Base-by-base conservation (phyloP, 1,140 invertebrate species). In the Nasonia vitripennis region DNA sequence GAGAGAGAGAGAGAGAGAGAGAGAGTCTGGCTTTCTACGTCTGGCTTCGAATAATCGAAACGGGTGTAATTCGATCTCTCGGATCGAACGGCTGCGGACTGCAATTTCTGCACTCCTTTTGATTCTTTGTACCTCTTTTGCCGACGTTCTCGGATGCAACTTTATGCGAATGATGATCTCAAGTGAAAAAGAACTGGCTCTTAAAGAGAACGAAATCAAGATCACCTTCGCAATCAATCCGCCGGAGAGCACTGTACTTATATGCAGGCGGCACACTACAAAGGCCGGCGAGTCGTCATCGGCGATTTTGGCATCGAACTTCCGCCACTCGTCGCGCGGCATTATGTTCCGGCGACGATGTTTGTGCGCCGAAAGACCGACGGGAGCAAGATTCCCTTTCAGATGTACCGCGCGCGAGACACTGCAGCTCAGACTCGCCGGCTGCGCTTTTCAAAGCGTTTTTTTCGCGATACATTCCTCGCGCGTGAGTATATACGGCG, bases 341-440 rank as follows among this genome's bases (percentile, higher is more conserved):
- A 41, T 77, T 77, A 12, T 48, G 74, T 48, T 48, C 48, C 81
- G 41, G 80, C 34, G 34, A 34, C 34, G 34, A 34, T 34, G 5
- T 74, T 70, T 79, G 34, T 81, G 67, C 71, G 85, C 55, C 71
- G 27, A 27, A 27, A 27, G 85, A 81, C 82, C 83, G 23, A 41
- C 3, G 6, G n/a, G 23, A 73, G 20, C 55, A 17, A 82, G 80
- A 86, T 79, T 55, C 55, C 48, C 85, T 82, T 86, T 86, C 55
- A 86, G 83, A 83, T 85, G 74, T 86, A 70, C 84, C 85, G 80
- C 85, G 45, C 73, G 71, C 70, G 71, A 84, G 62, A 84, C 71
- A 85, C 84, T 81, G 78, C 83, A 80, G 68, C 83, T 37, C 34
- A 37, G 37, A 74, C 9, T 41, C 82, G 51, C 41, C 62, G n/a